These are phyloP conservation scores for Candidula unifasciata DNA, from an alignment of 2,888 invertebrate species.

Conservation along the genomic window DNA sequence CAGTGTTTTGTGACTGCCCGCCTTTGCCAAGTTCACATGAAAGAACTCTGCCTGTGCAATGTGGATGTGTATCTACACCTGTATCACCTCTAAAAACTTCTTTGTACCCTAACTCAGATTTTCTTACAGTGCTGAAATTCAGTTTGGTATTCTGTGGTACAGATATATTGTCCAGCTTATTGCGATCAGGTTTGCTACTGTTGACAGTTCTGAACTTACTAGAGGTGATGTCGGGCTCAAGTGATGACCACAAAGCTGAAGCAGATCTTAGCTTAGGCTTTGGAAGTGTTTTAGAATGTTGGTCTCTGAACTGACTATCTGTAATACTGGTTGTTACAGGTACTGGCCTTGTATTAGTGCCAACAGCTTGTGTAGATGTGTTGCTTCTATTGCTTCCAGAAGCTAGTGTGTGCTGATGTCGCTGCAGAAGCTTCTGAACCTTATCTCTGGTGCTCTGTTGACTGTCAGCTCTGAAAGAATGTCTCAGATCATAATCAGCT, in stretches of 20 bases:
- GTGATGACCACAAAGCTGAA: background rate
- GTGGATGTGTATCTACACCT: background rate
- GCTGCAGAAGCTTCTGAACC: background rate
- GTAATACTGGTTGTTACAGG: background rate
- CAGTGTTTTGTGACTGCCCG: background rate
- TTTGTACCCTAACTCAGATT: constrained; percentile 10
- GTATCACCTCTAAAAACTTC: constrained; percentile 19
- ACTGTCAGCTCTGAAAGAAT: background rate
- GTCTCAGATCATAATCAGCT: background rate
- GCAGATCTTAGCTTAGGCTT: constrained; percentile 55
- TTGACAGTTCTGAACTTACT: background rate
- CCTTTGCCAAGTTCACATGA: background rate
- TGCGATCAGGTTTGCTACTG: background rate
- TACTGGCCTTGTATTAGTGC: background rate
- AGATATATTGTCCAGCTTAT: background rate
- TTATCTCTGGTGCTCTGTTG: background rate
- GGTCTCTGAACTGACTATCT: background rate
- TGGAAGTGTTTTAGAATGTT: constrained; percentile 35
- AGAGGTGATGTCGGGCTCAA: background rate
- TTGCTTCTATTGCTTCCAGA: background rate
- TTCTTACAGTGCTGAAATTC: background rate
- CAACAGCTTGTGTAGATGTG: background rate
- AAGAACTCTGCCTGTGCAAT: no score
- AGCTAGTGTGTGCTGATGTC: background rate
- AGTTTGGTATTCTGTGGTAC: background rate